Percentiles rank a stretch among this genome's conserved stretches.
Conservation (phyloP, 2,888 invertebrate genomes). For the Dynastes grantii region DNA sequence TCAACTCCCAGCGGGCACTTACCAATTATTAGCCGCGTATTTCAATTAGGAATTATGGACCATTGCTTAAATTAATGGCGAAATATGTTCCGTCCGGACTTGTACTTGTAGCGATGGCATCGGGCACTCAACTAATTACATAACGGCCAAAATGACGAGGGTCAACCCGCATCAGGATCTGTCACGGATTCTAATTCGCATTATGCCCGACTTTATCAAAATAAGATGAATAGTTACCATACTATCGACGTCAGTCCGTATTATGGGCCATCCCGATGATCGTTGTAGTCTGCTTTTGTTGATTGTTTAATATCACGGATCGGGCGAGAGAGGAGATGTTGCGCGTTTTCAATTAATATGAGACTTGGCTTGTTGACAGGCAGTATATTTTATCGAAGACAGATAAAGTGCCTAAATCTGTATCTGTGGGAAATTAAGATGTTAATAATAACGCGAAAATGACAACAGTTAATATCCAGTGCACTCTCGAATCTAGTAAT, state of each 20-base stretch:
- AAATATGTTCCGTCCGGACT: slow-evolving; percentile 2
- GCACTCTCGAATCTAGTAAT: too few species aligned
- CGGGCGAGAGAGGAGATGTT: background rate
- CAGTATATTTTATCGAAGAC: background rate
- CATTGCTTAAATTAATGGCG: background rate
- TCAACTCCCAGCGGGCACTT: background rate
- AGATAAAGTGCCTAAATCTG: too few species aligned
- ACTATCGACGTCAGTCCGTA: background rate
- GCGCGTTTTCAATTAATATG: background rate
- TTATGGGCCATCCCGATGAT: background rate
- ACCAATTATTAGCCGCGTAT: slow-evolving; percentile 1
- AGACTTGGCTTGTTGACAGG: too few species aligned
- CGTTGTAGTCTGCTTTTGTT: background rate
- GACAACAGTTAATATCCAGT: too few species aligned
- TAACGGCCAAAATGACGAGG: slow-evolving; percentile 48
- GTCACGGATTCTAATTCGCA: slow-evolving; percentile 49
- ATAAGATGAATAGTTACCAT: slow-evolving; percentile 43
- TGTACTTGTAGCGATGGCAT: background rate
- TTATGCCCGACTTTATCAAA: slow-evolving; percentile 45
- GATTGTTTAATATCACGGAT: background rate
- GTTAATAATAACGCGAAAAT: too few species aligned
- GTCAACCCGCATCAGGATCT: slow-evolving; percentile 48
- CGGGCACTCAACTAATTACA: slow-evolving; percentile 41
- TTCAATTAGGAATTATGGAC: slow-evolving; percentile 3
- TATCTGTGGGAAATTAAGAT: too few species aligned